Evolutionary conservation across 2,797 vertebrate genomes (phyloP).

Genomic region (Distichodus sexfasciatus): DNA sequence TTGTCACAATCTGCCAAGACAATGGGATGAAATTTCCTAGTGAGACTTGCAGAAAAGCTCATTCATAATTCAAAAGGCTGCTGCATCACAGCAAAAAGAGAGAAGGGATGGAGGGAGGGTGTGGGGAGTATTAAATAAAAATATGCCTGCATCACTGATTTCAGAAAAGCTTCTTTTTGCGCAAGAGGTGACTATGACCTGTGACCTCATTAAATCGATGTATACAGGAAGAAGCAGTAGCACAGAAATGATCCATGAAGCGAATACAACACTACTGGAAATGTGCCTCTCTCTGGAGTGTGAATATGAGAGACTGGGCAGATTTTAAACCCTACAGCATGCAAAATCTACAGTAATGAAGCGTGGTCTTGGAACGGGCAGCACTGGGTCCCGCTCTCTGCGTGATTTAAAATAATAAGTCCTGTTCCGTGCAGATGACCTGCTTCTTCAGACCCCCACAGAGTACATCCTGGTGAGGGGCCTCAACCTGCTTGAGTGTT

Average conservation of each 20-base stretch:
- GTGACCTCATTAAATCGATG: background rate
- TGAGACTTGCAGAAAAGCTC: conserved; percentile 48
- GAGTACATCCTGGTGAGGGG: too few relatives aligned
- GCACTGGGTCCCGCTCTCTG: too few relatives aligned
- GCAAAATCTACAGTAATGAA: too few relatives aligned
- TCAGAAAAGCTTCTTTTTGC: background rate
- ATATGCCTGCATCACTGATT: background rate
- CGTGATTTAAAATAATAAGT: too few relatives aligned
- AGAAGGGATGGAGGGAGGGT: background rate
- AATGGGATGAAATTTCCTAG: conserved; percentile 61
- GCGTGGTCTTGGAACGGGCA: too few relatives aligned
- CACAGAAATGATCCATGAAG: background rate
- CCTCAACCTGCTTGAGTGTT: too few relatives aligned
- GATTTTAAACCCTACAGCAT: background rate
- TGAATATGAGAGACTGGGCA: too few relatives aligned
- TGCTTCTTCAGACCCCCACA: too few relatives aligned
- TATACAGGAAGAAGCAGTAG: background rate
- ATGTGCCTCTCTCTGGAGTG: background rate
- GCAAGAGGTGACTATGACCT: background rate
- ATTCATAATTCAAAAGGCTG: conserved; percentile 56
- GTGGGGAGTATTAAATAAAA: background rate
- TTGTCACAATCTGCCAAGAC: conserved; percentile 55
- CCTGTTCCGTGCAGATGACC: too few relatives aligned
- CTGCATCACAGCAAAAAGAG: conserved; percentile 48
- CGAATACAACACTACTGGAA: background rate